phyloP scores from a whole-genome alignment of 2,113 vertebrate genomes.

The Spea multiplicata region DNA sequence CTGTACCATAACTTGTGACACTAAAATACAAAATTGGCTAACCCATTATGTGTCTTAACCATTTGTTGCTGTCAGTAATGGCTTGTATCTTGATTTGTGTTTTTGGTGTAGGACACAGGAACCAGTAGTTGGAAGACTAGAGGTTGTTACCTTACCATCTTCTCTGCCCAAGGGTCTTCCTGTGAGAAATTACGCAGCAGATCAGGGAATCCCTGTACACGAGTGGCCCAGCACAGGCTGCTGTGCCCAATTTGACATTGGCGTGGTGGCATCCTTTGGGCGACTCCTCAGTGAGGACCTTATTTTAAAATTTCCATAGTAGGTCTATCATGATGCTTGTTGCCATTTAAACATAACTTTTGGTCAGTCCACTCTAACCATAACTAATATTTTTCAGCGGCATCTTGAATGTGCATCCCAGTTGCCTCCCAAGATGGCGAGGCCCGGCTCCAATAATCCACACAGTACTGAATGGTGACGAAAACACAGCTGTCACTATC shows the following conservation, averaged over 20 bases:
- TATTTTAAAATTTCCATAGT: constrained; percentile 91
- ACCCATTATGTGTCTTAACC: too few relatives aligned
- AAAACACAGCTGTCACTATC: constrained; percentile 83
- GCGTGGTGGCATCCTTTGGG: constrained; percentile 92
- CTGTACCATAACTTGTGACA: too few relatives aligned
- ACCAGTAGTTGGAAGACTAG: constrained; percentile 71
- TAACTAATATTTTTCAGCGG: constrained; percentile 69
- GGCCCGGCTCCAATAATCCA: constrained; percentile 90
- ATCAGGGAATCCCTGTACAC: constrained; percentile 70
- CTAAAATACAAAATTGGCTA: too few relatives aligned
- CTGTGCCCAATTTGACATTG: constrained; percentile 77
- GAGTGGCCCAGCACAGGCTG: constrained; percentile 76
- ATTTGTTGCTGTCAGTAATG: neutral
- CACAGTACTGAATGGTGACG: constrained; percentile 82
- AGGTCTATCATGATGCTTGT: constrained; percentile 55
- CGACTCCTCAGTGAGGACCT: constrained; percentile 80
- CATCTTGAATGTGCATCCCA: constrained; percentile 89
- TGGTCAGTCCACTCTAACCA: constrained; percentile 43
- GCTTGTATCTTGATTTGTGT: constrained; percentile 3
- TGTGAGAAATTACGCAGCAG: constrained; percentile 73
- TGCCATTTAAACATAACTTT: neutral
- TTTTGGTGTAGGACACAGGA: constrained; percentile 57
- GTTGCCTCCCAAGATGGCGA: constrained; percentile 89
- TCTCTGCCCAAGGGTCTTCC: constrained; percentile 62
- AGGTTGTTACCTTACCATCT: constrained; percentile 79